Evolutionary conservation across 2,113 vertebrate genomes (phyloP).

Genomic region (Mormoops blainvillei): DNA sequence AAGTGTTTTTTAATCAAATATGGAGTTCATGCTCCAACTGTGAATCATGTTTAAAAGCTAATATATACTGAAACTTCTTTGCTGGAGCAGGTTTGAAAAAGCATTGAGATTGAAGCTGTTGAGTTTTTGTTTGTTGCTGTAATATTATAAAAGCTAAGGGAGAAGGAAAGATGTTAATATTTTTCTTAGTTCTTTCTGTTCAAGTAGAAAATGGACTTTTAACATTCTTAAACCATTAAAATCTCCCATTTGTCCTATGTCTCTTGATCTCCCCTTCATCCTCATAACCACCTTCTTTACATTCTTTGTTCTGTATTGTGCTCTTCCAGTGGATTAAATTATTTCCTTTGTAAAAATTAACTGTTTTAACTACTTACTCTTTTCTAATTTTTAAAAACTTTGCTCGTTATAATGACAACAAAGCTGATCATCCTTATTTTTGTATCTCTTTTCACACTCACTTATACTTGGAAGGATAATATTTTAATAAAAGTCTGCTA

Average conservation of each 20-base stretch:
- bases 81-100: neutral
- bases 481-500: neutral
- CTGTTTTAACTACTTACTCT: neutral
- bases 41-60: conserved; percentile 3
- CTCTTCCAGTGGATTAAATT: neutral
- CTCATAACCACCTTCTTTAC: neutral
- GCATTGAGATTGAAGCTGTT: neutral
- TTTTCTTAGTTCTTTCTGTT: neutral
- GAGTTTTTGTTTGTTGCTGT: neutral
- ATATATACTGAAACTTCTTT: neutral
- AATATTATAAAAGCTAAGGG: neutral
- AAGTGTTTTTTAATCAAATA: conserved; percentile 28
- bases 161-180: neutral
- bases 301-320: neutral
- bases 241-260: neutral
- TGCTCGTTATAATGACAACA: neutral
- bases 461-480: neutral
- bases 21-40: neutral
- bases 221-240: neutral
- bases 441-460: neutral
- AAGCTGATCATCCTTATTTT: neutral
- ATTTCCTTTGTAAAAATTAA: neutral
- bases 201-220: neutral
- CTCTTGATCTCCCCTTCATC: neutral
- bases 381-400: neutral